Evolutionary conservation across 2,797 vertebrate species (phyloP), one percentile per base, ranked within the genome.

Genomic region (Lateolabrax maculatus): DNA sequence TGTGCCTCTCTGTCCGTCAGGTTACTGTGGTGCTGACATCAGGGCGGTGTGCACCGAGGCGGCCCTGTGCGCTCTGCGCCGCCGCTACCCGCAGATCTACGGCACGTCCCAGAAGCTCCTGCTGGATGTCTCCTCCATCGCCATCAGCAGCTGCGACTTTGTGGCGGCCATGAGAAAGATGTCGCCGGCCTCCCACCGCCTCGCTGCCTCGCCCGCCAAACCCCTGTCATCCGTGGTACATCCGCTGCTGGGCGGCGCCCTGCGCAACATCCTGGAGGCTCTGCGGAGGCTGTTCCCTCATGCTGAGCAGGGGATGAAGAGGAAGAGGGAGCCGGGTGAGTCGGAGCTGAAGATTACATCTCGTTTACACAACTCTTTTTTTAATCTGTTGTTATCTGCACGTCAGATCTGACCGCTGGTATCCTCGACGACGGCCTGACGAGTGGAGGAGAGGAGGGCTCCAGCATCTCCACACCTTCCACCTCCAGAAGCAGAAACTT

Each of bases 21-120:
- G 97, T 60, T 98, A 98, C 90, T 98, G 97, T n/a, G 97, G 97
- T 0, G 97, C 97, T 34, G 97, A 98, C 89, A 96, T 98, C 83
- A 96, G 97, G 80, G 96, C 96, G 0, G 85, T 98, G 48, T 98
- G 97, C 71, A 92, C 96, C 0, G 97, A 98, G 93, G 96, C 97
- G 4, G 97, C 95, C 1, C 90, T 98, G 49, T 97, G 97, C 6
- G 97, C 97, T 57, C 85, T 98, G 39, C 95, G 96, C 0, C 95
- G 96, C 19, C 95, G 95, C 53, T 98, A 98, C 80, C 97, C 97
- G 12, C 97, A 98, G 92, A 97, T 98, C 79, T 98, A 98, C 60
- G 67, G 90, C 1, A 96, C 95, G 15, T 96, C 93, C 0, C 92
- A 96, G 86, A 98, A 97, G 70, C 94, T 98, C 9, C 95, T 96